A percentile compares a stretch with the other conserved stretches of the same genome.
Evolutionary conservation across 2,797 vertebrate species (phyloP).

Genomic region (Dendrocincla fuliginosa): DNA sequence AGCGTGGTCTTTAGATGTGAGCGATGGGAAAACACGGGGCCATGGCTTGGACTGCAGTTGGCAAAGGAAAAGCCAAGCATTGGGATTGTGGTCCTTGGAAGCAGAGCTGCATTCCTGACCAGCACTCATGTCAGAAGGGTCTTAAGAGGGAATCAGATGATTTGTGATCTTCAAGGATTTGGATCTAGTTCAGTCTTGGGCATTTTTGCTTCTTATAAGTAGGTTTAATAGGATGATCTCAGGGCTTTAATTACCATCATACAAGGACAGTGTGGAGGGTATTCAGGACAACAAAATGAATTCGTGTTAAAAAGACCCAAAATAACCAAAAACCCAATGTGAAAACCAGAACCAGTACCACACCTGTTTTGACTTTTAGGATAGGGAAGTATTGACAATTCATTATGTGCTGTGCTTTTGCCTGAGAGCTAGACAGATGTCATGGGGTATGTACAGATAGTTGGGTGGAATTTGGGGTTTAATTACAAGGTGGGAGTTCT

Average conservation of each 20-base stretch:
- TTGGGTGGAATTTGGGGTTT: neutral
- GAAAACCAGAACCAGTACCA: neutral
- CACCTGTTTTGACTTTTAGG: neutral
- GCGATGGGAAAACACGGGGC: rapidly evolving
- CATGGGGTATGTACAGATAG: no score
- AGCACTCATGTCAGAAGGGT: neutral
- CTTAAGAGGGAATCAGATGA: neutral
- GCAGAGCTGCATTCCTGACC: neutral
- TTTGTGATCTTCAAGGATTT: neutral
- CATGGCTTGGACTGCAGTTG: rapidly evolving
- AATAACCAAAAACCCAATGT: neutral
- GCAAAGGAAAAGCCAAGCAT: neutral
- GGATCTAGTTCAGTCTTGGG: neutral
- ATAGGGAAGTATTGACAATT: neutral
- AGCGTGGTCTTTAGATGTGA: rapidly evolving
- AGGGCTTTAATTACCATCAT: neutral
- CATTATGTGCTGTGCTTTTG: neutral
- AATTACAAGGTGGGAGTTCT: neutral
- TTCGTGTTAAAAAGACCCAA: neutral
- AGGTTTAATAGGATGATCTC: neutral
- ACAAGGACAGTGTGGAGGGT: neutral
- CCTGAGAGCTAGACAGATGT: neutral
- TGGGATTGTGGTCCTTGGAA: neutral
- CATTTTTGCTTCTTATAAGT: neutral
- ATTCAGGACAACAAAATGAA: neutral